Evolutionary conservation across 2,113 vertebrate species (phyloP).

Genomic region (Sylvilagus bachmani): DNA sequence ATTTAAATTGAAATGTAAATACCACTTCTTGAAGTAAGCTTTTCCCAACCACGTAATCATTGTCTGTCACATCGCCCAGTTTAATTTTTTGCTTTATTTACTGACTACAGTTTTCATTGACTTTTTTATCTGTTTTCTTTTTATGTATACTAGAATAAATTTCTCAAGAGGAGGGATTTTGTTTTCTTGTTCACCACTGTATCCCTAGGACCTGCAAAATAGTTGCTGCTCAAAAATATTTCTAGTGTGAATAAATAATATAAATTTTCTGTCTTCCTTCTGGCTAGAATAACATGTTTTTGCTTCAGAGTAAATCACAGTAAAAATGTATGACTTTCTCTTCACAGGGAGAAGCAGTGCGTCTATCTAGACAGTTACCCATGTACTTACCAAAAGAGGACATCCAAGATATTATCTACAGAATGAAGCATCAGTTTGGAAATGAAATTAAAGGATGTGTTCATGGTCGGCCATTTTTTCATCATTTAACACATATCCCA

Average conservation of each 20-base stretch:
- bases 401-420: constrained; percentile 90
- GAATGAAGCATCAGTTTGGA: constrained; percentile 92
- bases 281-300: constrained; percentile 42
- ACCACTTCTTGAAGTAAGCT: background rate
- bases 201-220: background rate
- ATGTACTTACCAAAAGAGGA: constrained; percentile 92
- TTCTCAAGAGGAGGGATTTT: background rate
- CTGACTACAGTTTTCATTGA: background rate
- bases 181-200: background rate
- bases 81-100: background rate
- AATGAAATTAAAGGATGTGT: constrained; percentile 91
- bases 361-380: constrained; percentile 94
- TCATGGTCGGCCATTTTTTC: constrained; percentile 95
- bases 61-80: background rate
- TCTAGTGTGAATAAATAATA: constrained; percentile 32
- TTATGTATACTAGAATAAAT: constrained; percentile 34
- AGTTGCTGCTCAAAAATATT: background rate
- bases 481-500: constrained; percentile 92
- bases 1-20: constrained; percentile 44
- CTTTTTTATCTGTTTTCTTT: background rate
- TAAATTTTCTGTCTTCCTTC: constrained; percentile 26
- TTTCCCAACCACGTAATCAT: background rate
- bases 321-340: constrained; percentile 60
- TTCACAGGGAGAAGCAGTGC: constrained; percentile 95
- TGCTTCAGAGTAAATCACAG: background rate